Percentiles rank a stretch among this genome's conserved stretches.
Evolutionary conservation across 1,140 invertebrate genomes (phyloP).

Genomic region (Chionoecetes opilio): DNA sequence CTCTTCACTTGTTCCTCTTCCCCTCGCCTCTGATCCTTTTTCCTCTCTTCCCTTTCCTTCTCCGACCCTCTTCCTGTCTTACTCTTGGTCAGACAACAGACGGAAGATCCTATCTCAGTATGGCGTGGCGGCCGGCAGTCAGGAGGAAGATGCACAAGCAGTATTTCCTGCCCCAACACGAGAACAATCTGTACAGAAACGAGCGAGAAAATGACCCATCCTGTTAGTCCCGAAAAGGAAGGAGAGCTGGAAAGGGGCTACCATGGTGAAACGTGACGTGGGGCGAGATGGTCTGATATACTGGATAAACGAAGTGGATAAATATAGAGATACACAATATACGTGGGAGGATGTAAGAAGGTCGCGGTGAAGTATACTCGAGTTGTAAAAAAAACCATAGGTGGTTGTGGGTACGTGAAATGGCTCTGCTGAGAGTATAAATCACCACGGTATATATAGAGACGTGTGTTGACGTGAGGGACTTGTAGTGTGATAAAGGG

Average conservation of each 20-base stretch:
- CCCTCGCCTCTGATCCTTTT: neutral
- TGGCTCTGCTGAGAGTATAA: too few species aligned
- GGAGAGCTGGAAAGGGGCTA: neutral
- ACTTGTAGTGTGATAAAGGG: too few species aligned
- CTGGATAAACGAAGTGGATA: too few species aligned
- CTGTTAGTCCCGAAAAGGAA: neutral
- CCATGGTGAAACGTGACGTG: too few species aligned
- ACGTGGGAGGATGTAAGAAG: too few species aligned
- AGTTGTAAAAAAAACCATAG: too few species aligned
- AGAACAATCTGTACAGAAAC: neutral
- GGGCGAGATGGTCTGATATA: too few species aligned
- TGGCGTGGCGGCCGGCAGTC: constrained; percentile 21
- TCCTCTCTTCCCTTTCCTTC: neutral
- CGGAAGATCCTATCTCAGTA: constrained; percentile 17
- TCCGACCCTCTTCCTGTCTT: constrained; percentile 25
- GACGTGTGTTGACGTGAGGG: too few species aligned
- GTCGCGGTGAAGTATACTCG: too few species aligned
- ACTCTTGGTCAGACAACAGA: neutral
- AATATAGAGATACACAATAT: too few species aligned
- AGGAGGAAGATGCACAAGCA: constrained; percentile 34
- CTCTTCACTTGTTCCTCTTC: constrained; percentile 3
- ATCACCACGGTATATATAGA: too few species aligned
- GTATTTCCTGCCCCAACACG: neutral
- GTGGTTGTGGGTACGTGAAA: too few species aligned
- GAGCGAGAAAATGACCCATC: neutral